Evolutionary conservation across 2,888 invertebrate genomes (phyloP), one percentile per base, ranked within the genome.

Genomic region (Seira sanloemensis): DNA sequence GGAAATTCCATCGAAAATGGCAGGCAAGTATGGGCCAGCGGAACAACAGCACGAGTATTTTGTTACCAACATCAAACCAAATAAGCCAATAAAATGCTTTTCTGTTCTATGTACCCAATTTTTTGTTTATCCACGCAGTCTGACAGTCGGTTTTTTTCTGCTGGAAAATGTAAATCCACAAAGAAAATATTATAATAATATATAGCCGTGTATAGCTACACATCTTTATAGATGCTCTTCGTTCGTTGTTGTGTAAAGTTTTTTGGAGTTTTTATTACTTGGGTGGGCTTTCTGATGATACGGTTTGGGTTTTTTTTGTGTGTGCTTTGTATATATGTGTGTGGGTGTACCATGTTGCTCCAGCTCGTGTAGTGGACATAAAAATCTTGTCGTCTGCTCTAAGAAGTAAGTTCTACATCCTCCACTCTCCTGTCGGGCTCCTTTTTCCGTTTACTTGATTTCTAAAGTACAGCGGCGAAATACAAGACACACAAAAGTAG

Each of bases 231-330:
- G n/a, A n/a, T n/a, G n/a, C n/a, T n/a, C 50, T 50, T 50, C 37
- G 4, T 37, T 7, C 37, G 12, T 50, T 50, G 12, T 50, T 50
- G 50, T 50, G n/a, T 50, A 50, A 50, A 50, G 50, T 50, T 50
- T 50, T 2, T 18, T 12, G 50, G 50, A 50, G 16, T 62, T 62
- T 62, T 62, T 62, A 62, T 23, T 62, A 62, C 62, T 62, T 62
- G 62, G 62, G 62, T 62, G 62, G 62, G 62, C 62, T 62, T 62
- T 62, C 62, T 21, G 62, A 62, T n/a, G 62, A 62, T 62, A 62
- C 21, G 16, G 21, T n/a, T 16, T 62, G 16, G 62, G 19, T 21
- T 62, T 18, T 58, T 37, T 37, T 37, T 37, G 37, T 12, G 37
- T 37, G 37, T 37, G 37, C n/a, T n/a, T n/a, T n/a, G n/a, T n/a